Percentiles rank a stretch among this genome's conserved stretches.
phyloP scores from a whole-genome alignment of 2,888 invertebrate species.

The Pseudococcus jackbeardsleyi region DNA sequence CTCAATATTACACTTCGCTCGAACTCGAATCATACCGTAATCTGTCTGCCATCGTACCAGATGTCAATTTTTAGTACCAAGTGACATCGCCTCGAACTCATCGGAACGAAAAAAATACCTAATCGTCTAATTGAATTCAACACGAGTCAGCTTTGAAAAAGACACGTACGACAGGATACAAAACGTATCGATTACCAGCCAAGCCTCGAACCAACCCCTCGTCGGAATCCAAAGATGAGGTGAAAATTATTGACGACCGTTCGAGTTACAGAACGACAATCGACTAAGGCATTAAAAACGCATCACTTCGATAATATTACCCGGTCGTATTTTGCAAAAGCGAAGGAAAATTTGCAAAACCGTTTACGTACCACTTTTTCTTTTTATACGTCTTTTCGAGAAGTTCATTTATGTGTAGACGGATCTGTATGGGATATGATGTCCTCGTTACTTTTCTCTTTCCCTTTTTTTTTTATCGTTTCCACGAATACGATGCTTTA shows the following conservation, averaged over 20 bases:
- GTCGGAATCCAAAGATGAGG: background rate
- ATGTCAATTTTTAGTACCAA: too few species aligned
- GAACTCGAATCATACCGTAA: too few species aligned
- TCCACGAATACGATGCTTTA: too few species aligned
- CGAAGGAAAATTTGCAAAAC: background rate
- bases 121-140: too few species aligned
- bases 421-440: background rate
- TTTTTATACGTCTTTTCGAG: background rate
- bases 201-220: background rate
- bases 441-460: too few species aligned
- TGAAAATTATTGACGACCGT: background rate
- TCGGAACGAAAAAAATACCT: too few species aligned
- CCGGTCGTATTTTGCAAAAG: background rate
- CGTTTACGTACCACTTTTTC: background rate
- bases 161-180: background rate
- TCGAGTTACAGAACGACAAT: slow-evolving; percentile 1
- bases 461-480: too few species aligned
- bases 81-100: too few species aligned
- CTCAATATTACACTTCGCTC: too few species aligned
- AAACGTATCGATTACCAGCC: background rate
- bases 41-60: too few species aligned
- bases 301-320: background rate
- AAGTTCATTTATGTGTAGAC: background rate
- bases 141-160: too few species aligned
- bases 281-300: slow-evolving; percentile 23